Conservation (phyloP, 1,140 invertebrate genomes). For the Rhopalosiphum padi region DNA sequence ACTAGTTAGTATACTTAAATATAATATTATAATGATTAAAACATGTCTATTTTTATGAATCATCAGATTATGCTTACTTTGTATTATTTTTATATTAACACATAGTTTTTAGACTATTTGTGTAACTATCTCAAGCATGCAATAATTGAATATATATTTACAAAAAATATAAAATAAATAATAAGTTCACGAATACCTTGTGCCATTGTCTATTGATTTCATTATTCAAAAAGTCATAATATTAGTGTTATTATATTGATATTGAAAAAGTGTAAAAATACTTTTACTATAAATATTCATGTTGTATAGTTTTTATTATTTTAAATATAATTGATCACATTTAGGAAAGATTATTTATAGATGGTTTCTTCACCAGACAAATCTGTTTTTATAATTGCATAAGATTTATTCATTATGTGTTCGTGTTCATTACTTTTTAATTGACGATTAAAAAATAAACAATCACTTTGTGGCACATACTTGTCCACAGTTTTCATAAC, state of each 20-base stretch:
- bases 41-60: too few relatives aligned
- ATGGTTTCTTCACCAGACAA: neutral
- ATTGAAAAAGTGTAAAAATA: neutral
- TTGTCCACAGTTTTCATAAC: slow-evolving; percentile 35
- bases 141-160: neutral
- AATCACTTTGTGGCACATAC: slow-evolving; percentile 34
- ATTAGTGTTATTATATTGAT: neutral
- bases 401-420: neutral
- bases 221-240: neutral
- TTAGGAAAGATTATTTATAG: neutral
- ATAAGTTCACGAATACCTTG: neutral
- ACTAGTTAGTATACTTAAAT: too few relatives aligned
- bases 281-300: neutral
- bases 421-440: neutral
- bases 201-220: too few relatives aligned
- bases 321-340: neutral
- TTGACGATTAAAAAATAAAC: slow-evolving; percentile 35
- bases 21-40: too few relatives aligned
- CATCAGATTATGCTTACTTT: too few relatives aligned
- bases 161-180: neutral
- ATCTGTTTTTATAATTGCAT: neutral
- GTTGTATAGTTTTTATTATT: slow-evolving; percentile 10
- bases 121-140: neutral
- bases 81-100: neutral
- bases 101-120: neutral